These are phyloP conservation scores for Proisotoma minuta DNA, from an alignment of 2,888 invertebrate species.

Conservation along the genomic window DNA sequence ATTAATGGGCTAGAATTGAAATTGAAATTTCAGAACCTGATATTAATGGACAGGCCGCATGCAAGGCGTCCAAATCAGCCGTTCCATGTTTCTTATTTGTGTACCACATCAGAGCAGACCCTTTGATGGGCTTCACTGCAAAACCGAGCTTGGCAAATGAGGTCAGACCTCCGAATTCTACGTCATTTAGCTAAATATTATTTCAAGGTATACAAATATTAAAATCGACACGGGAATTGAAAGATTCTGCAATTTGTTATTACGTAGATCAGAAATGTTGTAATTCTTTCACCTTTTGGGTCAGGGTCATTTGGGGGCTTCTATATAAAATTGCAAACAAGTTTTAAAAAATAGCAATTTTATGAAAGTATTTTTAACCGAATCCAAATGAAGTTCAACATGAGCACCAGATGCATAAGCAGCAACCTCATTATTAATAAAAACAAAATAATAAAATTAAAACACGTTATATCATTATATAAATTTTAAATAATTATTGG, in stretches of 20 bases:
- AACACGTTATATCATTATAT: background rate
- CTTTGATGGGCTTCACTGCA: conserved; percentile 47
- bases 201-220: background rate
- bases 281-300: conserved; percentile 38
- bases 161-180: conserved; percentile 45
- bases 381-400: conserved; percentile 44
- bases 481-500: background rate
- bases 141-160: conserved; percentile 46
- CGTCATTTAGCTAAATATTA: conserved; percentile 43
- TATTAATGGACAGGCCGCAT: conserved; percentile 51
- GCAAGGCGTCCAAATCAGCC: conserved; percentile 51
- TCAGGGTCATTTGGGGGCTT: conserved; percentile 25
- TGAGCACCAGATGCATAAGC: conserved; percentile 45
- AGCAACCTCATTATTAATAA: too few relatives aligned
- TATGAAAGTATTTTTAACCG: conserved; percentile 8
- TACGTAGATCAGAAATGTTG: conserved; percentile 40
- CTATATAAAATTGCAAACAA: conserved; percentile 4
- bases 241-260: too few relatives aligned
- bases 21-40: too few relatives aligned
- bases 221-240: background rate
- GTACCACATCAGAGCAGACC: conserved; percentile 52
- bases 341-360: conserved; percentile 8
- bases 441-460: too few relatives aligned
- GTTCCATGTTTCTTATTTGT: conserved; percentile 51
- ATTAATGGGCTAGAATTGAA: too few relatives aligned